phyloP scores from a whole-genome alignment of 2,888 invertebrate species.

The Fabriciana adippe region DNA sequence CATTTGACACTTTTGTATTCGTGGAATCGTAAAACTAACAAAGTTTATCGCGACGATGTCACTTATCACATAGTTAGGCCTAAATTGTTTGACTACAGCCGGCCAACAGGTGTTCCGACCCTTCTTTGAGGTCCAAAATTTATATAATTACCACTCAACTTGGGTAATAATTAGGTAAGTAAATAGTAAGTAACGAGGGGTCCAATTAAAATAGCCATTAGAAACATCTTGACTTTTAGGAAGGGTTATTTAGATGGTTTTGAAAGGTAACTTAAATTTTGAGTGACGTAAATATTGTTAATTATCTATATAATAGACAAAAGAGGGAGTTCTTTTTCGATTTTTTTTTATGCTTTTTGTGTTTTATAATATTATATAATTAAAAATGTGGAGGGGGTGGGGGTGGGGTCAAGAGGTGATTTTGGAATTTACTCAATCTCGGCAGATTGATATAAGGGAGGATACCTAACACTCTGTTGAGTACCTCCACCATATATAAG shows the following conservation, averaged over 20 bases:
- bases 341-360: no score
- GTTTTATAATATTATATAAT: no score
- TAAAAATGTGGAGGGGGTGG: no score
- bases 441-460: no score
- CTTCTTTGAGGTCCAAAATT: conserved; percentile 49
- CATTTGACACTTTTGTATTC: neutral
- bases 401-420: no score
- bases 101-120: conserved; percentile 54
- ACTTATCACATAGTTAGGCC: conserved; percentile 46
- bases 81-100: conserved; percentile 41
- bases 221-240: conserved; percentile 37
- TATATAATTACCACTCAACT: conserved; percentile 56
- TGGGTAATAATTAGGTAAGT: conserved; percentile 61
- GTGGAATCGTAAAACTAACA: conserved; percentile 35
- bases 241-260: conserved; percentile 18
- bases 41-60: conserved; percentile 36
- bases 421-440: no score
- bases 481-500: no score
- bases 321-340: no score
- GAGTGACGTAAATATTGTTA: neutral
- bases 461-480: no score
- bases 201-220: conserved; percentile 62
- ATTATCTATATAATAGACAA: no score
- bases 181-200: conserved; percentile 56
- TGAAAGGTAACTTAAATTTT: conserved; percentile 11